Conservation (phyloP, 2,888 invertebrate genomes). For the Capitulum mitella region DNA sequence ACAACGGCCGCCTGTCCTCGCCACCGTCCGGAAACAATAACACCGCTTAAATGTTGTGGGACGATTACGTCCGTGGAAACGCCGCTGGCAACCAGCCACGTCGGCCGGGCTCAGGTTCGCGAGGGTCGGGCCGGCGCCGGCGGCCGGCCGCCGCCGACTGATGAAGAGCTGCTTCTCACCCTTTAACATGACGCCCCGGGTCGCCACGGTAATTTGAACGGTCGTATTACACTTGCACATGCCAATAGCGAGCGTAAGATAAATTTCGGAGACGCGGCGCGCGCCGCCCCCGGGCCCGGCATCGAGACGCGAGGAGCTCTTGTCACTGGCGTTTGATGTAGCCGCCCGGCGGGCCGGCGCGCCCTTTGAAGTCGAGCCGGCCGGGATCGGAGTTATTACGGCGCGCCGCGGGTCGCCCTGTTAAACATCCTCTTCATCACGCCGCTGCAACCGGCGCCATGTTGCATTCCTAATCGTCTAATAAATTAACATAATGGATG, state of each 20-base stretch:
- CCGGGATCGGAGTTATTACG: constrained; percentile 1
- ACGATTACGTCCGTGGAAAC: neutral
- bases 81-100: neutral
- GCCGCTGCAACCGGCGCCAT: constrained; percentile 18
- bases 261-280: neutral
- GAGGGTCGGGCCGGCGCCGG: neutral
- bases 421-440: constrained; percentile 21
- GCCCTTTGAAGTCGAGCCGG: neutral
- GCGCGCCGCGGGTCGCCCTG: constrained; percentile 19
- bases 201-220: neutral
- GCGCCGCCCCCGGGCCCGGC: neutral
- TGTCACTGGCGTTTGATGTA: constrained; percentile 22
- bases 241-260: neutral
- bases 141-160: neutral
- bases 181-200: neutral
- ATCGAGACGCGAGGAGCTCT: neutral
- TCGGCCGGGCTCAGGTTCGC: neutral
- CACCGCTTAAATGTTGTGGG: constrained; percentile 10
- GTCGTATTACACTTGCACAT: constrained; percentile 12
- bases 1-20: constrained; percentile 5
- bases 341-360: constrained; percentile 15
- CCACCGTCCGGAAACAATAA: constrained; percentile 11
- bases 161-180: neutral
- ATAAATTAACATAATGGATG: constrained; percentile 22
- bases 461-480: constrained; percentile 9